Base-by-base conservation (phyloP, 2,797 vertebrate genomes). In the Fratercula arctica region DNA sequence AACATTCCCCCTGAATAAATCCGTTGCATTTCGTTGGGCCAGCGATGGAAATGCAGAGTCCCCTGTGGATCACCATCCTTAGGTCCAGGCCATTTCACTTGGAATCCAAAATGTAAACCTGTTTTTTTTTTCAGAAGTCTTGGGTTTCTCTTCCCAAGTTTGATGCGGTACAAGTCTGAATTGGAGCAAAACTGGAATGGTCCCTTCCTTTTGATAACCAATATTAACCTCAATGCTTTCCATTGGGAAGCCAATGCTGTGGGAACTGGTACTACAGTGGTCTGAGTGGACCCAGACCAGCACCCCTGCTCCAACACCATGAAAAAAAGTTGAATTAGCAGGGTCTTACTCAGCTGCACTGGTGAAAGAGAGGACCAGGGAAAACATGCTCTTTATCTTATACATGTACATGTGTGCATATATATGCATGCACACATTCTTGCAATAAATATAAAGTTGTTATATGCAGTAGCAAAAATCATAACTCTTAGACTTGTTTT, bases 11-110 rank as follows among this genome's bases (percentile, higher is more conserved):
- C 25, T 41, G 24, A 84, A n/a, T 33, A 57, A 60, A 63, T 68
- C 5, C 1, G 1, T 37, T 11, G 9, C n/a, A n/a, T 12, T 66
- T 72, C 8, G 0, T 35, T 1, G 2, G 61, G 56, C 9, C 53
- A 48, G 33, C 0, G 2, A 6, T 43, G 28, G 53, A 87, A 82
- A 29, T 13, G 20, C 72, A 66, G 5, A 9, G 35, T 77, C 20
- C n/a, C 46, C 41, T 56, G 4, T 1, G 1, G 60, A 86, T 39
- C 19, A n/a, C 63, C 33, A 19, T 9, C 18, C 45, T 68, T 23
- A 39, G 6, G n/a, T 60, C 28, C 54, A 37, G 35, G 10, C 26
- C 26, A 17, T 77, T 89, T 54, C 21, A 63, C 63, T 67, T 70
- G 25, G 63, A 69, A 28, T 17, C 33, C 11, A 6, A 72, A 87